Percentiles rank a stretch among this genome's conserved stretches.
Conservation (phyloP, 2,888 invertebrate species). For the Zaprionus bogoriensis region DNA sequence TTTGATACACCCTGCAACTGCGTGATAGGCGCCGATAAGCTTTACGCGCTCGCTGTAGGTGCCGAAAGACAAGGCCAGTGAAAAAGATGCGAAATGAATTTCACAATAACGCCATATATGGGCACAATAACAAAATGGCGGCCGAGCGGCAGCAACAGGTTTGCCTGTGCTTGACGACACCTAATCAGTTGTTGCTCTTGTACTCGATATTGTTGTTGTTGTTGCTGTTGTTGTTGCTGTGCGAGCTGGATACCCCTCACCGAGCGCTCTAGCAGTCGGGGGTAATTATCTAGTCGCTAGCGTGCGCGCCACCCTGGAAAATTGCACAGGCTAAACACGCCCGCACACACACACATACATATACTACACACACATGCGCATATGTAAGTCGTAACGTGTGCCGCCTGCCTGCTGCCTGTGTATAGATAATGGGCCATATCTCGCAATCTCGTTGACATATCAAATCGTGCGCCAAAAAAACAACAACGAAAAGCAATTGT, state of each 20-base stretch:
- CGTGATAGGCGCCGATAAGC: constrained; percentile 30
- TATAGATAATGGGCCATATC: constrained; percentile 29
- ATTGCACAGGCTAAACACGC: not conserved
- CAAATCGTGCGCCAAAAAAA: constrained; percentile 37
- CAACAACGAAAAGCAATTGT: constrained; percentile 57
- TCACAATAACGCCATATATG: constrained; percentile 51
- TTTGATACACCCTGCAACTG: constrained; percentile 28
- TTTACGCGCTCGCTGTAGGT: not conserved
- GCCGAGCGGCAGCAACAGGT: constrained; percentile 44
- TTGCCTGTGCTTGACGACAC: not conserved
- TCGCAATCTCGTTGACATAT: constrained; percentile 51
- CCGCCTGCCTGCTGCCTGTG: no score
- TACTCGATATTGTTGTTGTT: not conserved
- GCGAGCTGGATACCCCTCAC: constrained; percentile 13
- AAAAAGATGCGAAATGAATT: constrained; percentile 53
- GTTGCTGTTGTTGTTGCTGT: not conserved
- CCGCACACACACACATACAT: constrained; percentile 39
- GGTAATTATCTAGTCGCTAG: constrained; percentile 23
- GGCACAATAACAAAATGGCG: constrained; percentile 43
- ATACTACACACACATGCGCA: constrained; percentile 4
- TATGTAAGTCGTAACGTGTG: constrained; percentile 4
- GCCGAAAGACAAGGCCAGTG: not conserved
- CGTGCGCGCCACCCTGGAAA: constrained; percentile 8
- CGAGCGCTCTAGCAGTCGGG: not conserved
- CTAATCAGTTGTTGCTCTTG: constrained; percentile 58